Conservation (phyloP, 2,113 vertebrate species). For the Oryctolagus cuniculus region DNA sequence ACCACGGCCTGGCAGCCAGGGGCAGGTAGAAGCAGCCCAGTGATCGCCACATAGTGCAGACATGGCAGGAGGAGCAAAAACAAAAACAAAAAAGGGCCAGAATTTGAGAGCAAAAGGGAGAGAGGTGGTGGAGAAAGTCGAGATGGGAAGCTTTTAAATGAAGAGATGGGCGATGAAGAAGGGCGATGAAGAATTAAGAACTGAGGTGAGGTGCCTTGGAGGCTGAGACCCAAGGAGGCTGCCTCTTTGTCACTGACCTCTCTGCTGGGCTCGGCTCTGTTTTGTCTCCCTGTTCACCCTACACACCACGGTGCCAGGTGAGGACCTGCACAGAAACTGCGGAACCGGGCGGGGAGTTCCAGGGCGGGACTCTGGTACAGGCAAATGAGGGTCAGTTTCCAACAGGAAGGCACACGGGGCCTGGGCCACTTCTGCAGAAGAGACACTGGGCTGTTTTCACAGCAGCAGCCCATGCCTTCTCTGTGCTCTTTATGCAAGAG, state of each 20-base stretch:
- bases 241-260: background rate
- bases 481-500: background rate
- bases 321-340: background rate
- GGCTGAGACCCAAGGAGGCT: background rate
- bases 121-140: background rate
- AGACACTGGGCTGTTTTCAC: background rate
- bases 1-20: background rate
- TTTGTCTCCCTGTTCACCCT: background rate
- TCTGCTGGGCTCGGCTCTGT: background rate
- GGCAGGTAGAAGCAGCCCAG: background rate
- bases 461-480: background rate
- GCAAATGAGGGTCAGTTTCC: background rate
- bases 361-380: background rate
- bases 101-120: background rate
- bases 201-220: background rate
- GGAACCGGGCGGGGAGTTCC: background rate
- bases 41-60: background rate
- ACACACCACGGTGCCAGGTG: background rate
- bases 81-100: background rate
- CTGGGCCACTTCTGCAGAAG: background rate
- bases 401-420: rapidly evolving
- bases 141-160: slow-evolving; percentile 1
- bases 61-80: background rate
- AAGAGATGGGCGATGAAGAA: background rate
- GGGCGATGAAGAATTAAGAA: background rate